Base-by-base conservation (phyloP, 2,888 invertebrate genomes). In the Drosophila anomalata region DNA sequence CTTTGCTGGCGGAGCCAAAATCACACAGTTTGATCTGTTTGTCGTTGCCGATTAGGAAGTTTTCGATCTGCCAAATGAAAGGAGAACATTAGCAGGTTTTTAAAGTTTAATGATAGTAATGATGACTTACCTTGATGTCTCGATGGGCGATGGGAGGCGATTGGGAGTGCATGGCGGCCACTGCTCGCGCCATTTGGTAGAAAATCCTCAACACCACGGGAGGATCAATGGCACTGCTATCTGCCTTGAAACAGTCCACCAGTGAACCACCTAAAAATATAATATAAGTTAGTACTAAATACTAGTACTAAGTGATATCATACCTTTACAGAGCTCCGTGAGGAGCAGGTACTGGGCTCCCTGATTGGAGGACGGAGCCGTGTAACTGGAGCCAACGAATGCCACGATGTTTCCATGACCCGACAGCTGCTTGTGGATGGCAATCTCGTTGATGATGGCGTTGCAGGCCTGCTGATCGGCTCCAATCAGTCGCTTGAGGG, bases 1-100 rank as follows among this genome's bases (percentile, higher is more conserved):
- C 96, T 12, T 95, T 95, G 12, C 98, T 98, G 2, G 98, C 96
- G 75, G 98, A 98, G 26, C 99, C 99, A 93, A 99, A 99, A 93
- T 99, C 99, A 93, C 99, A 99, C 73, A 99, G 93, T 92, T 99
- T 99, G 51, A 99, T 94, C 87, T 93, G 93, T 89, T 97, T 97
- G 92, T 97, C 96, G 85, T 93, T 93, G 73, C 97, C 96, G 82
- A 99, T 94, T 73, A 99, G 93, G 89, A 99, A 95, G 92, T 99
- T 99, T 93, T 99, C 99, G 77, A 97, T 94, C 94, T 94, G 88
- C 12, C 7, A 9, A 39, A 4, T 24, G n/a, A 3, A 9, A 0
- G n/a, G n/a, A 1, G 22, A 3, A 33, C 1, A n/a, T 14, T 20
- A 3, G 14, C 58, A 29, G 92, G 1, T 9, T 36, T 5, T 12